A percentile compares a stretch with the other conserved stretches of the same genome.
Conservation (phyloP, 1,140 invertebrate species). For the Drosophila miranda region DNA sequence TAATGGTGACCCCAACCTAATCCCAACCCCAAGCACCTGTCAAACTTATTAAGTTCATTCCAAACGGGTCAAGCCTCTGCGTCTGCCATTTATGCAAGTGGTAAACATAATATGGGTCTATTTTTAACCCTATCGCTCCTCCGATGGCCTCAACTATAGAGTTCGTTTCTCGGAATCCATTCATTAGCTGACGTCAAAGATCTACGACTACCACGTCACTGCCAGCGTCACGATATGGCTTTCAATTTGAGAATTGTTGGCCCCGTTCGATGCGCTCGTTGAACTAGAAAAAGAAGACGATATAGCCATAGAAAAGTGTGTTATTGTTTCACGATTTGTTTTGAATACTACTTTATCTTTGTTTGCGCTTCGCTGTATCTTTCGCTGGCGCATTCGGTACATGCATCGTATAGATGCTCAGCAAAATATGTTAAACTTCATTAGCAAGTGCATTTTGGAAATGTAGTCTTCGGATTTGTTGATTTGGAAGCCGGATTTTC, state of each 20-base stretch:
- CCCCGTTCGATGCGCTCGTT: slow-evolving; percentile 67
- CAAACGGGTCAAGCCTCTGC: too few species aligned
- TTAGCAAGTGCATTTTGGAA: slow-evolving; percentile 57
- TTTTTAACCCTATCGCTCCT: slow-evolving; percentile 28
- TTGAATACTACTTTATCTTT: slow-evolving; percentile 60
- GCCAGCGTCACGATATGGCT: slow-evolving; percentile 47
- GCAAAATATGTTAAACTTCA: slow-evolving; percentile 64
- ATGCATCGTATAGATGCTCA: slow-evolving; percentile 4
- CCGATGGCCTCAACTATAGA: too few species aligned
- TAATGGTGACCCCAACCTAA: too few species aligned
- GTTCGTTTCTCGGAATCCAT: slow-evolving; percentile 40
- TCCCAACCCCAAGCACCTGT: too few species aligned
- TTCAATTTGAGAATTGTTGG: slow-evolving; percentile 22
- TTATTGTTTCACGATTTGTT: slow-evolving; percentile 60
- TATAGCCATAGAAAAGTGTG: not conserved
- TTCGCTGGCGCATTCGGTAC: slow-evolving; percentile 11
- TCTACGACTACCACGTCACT: slow-evolving; percentile 29
- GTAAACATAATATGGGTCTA: not conserved
- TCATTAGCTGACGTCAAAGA: slow-evolving; percentile 54
- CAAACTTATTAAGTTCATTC: too few species aligned
- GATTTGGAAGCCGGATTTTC: slow-evolving; percentile 8
- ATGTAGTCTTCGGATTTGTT: not conserved
- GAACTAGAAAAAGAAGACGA: not conserved
- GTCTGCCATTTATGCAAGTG: too few species aligned
- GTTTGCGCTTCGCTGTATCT: slow-evolving; percentile 42